Base-by-base conservation (phyloP, 2,888 invertebrate genomes). In the Nineta flava region DNA sequence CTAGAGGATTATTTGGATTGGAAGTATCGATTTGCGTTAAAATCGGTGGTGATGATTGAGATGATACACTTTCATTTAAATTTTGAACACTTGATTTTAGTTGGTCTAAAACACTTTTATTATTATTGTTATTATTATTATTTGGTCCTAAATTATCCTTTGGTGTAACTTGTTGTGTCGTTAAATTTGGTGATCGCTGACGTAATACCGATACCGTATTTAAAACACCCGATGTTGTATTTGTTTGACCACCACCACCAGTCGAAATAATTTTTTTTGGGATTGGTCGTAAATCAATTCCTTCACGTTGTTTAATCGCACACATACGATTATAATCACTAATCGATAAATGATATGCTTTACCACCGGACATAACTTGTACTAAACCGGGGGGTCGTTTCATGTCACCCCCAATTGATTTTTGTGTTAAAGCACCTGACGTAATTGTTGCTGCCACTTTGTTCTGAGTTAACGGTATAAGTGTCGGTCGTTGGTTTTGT, bases 301-400 rank as follows among this genome's bases (percentile, higher is more conserved):
- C 38, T 15, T 38, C 38, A 7, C 38, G 38, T 15, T 38, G 38
- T 15, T 38, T 13, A 63, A 83, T 74, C 50, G 81, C 73, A 63
- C 82, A 83, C 83, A 83, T 83, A 55, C 84, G 82, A 65, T 84
- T 85, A 65, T 83, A 85, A 59, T 87, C 86, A 47, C 81, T 79
- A 34, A 86, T 73, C 3, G 83, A 83, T 57, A 87, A 79, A 62
- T 85, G 83, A 64, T 81, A 85, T 0, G 85, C 79, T 59, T 81
- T 81, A n/a, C 85, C 85, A 1, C 83, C 79, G 0, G 83, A 81
- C 61, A 82, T 78, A 1, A 83, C 82, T 59, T 83, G 81, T n/a
- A 83, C 79, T 17, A 82, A 67, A 50, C 78, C 78, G 3, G 77
- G 77, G 54, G 79, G 64, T 41, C 70, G 69, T 47, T 74, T 72